These are phyloP conservation scores for Iguana delicatissima DNA, from an alignment of 2,797 vertebrate species.

Conservation along the genomic window DNA sequence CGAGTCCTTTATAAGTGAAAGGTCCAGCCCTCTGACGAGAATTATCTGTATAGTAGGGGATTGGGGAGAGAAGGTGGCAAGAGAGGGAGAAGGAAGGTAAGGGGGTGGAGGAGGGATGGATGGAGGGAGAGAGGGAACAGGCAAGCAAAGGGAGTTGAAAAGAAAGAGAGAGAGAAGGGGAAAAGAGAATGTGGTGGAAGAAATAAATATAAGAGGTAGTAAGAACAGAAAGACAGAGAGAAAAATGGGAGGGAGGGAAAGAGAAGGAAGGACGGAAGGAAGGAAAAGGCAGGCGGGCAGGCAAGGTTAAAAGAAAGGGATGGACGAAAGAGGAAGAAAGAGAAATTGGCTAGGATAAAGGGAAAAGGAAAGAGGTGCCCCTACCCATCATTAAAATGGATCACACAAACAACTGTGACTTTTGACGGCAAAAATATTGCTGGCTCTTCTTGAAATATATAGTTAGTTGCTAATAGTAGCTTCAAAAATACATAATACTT, in stretches of 20 bases:
- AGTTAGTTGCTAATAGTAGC: neutral
- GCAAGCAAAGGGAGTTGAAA: no score
- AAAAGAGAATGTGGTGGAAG: neutral
- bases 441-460: neutral
- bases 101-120: no score
- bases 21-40: neutral
- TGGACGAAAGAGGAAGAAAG: neutral
- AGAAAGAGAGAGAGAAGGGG: neutral
- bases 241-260: no score
- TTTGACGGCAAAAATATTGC: neutral
- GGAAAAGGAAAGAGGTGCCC: no score
- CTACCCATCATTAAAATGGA: neutral
- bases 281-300: neutral
- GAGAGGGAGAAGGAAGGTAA: no score
- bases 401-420: neutral
- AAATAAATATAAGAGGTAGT: neutral
- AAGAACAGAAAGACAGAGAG: neutral
- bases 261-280: neutral
- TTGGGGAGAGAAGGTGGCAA: neutral
- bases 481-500: neutral
- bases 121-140: neutral
- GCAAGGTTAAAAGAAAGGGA: neutral
- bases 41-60: neutral
- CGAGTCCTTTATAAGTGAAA: neutral
- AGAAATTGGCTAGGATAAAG: neutral